Evolutionary conservation across 2,797 vertebrate species (phyloP), one percentile per base, ranked within the genome.

Genomic region (Neosilurus mollespiculum): DNA sequence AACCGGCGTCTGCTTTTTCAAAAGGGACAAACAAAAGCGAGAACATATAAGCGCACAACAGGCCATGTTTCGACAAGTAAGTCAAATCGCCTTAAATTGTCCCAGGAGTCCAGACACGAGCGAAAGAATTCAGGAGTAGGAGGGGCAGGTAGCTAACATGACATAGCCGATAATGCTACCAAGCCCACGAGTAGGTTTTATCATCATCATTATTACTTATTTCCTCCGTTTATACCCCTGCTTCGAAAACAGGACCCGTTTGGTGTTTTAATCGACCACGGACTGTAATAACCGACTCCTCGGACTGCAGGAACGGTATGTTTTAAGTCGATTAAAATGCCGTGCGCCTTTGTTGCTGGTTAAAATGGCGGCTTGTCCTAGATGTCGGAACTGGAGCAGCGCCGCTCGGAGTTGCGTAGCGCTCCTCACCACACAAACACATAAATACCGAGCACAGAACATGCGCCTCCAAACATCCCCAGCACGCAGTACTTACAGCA

Each of bases 311-410:
- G 9, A 51, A 9, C 18, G 37, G 26, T 65, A 58, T 43, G 65
- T 22, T 54, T 71, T 43, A 8, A 53, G 66, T 80, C 81, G 79
- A 56, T 85, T 85, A 82, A 80, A 4, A 86, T 22, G 72, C 78
- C 71, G 88, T 84, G 81, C 81, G 92, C 87, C 94, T 94, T 96
- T 95, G 93, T 94, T 94, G 93, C 92, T 92, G 87, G 79, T 90
- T 94, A 96, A 96, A 95, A 96, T 96, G 95, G 95, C 95, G 94
- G 93, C 95, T 88, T 93, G 94, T 94, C 94, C 94, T 93, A 94
- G 91, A 93, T 95, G 89, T 92, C 81, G 85, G 89, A 93, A 94
- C 89, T 93, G 76, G 92, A 94, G 89, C 93, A 91, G 87, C 93
- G 91, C 92, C 90, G 88, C 90, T 87, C 81, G 79, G 87, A 87